These are phyloP conservation scores for Cheilosia soror DNA, from an alignment of 2,888 invertebrate genomes.

Conservation along the genomic window DNA sequence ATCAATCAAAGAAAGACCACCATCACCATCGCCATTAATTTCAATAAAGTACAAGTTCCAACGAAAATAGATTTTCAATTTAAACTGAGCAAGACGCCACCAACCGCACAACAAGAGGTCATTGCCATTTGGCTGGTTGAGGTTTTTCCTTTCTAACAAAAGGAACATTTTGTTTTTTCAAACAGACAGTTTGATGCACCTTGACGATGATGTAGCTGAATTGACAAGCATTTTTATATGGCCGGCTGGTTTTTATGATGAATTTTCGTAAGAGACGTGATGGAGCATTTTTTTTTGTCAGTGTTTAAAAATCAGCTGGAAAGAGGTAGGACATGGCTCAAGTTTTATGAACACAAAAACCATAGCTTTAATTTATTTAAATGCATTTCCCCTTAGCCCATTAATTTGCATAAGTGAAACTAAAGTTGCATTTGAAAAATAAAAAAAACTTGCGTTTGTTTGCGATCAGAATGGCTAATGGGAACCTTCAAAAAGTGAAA, in stretches of 20 bases:
- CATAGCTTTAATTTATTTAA: no score
- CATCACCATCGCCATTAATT: slow-evolving; percentile 30
- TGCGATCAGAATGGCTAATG: slow-evolving; percentile 11
- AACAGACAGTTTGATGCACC: slow-evolving; percentile 24
- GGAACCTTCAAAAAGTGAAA: slow-evolving; percentile 3
- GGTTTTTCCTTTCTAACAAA: slow-evolving; percentile 15
- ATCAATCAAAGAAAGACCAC: slow-evolving; percentile 32
- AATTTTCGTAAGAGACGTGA: neutral
- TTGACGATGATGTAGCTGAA: neutral
- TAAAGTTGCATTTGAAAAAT: neutral
- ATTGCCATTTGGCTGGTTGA: slow-evolving; percentile 26
- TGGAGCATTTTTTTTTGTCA: neutral
- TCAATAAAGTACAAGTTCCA: slow-evolving; percentile 42
- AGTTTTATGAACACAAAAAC: neutral
- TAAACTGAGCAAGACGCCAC: neutral
- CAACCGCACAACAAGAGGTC: slow-evolving; percentile 18
- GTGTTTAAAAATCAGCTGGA: neutral
- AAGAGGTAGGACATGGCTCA: neutral
- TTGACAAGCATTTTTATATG: neutral
- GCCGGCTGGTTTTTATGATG: slow-evolving; percentile 25
- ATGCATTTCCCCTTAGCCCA: neutral
- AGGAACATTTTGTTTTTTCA: slow-evolving; percentile 6
- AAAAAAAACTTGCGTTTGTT: neutral
- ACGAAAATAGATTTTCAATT: slow-evolving; percentile 46
- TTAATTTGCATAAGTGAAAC: slow-evolving; percentile 17